Base-by-base conservation (phyloP, 2,888 invertebrate genomes). In the Tetragnatha montana region DNA sequence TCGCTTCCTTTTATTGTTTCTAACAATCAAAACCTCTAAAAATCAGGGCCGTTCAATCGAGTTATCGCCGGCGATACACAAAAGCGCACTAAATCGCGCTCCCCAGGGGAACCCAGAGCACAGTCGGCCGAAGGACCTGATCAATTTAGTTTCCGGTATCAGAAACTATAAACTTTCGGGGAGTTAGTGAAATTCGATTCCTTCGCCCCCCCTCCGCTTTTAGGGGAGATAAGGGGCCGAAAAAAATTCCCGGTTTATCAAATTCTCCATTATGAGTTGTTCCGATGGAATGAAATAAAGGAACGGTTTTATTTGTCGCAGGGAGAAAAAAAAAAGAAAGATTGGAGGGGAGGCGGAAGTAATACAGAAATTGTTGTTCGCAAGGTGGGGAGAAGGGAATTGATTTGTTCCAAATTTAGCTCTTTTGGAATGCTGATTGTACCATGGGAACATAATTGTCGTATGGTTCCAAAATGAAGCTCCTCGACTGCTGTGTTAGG, bases 141-240 rank as follows among this genome's bases (percentile, higher is more conserved):
- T 84, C 84, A 84, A 84, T 69, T 84, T 84, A 84, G 84, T 84
- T 84, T 84, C 75, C 49, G 17, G 69, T 69, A 69, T 69, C 84
- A 49, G 81, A 69, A 76, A 84, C 76, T 68, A 76, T 76, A 76
- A 70, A 78, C 69, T 69, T 47, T 75, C 35, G 22, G 68, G 35
- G 51, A 83, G 75, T 76, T 76, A 17, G 75, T 50, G 19, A 76
- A 75, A 84, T 71, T 81, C 17, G 49, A 83, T 84, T 84, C 73
- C 50, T 71, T 49, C 22, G 22, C 35, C 22, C 19, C n/a, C 8
- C 69, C 76, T 60, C 12, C 47, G 22, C 71, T 78, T 35, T 35
- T 35, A 35, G 35, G 60, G 60, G 17, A 60, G 71, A 86, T 79
- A 79, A 86, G 51, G 79, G 22, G 35, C 17, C n/a, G 51, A 60